Base-by-base conservation (phyloP, 2,113 vertebrate genomes). In the Lampris incognitus region DNA sequence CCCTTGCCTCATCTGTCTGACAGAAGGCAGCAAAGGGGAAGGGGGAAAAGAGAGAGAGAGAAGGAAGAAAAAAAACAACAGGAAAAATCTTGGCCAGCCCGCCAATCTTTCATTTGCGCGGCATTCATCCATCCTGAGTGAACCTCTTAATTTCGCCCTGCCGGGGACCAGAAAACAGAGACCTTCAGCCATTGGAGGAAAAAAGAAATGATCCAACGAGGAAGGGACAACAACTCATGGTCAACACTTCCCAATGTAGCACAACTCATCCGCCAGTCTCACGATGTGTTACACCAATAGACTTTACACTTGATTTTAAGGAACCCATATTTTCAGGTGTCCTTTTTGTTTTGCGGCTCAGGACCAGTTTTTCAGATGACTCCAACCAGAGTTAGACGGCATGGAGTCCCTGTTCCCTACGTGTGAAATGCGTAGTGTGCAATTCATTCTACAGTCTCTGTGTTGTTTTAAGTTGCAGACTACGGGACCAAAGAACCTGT, bases 101-200 rank as follows among this genome's bases (percentile, higher is more conserved):
- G 81, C 91, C 94, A 91, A 94, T 94, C 94, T 88, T 89, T 95
- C 93, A 93, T 92, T 87, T 79, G 57, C 82, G 79, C 69, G 9
- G 83, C 60, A 74, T 87, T 92, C 92, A 93, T 95, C 92, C 90
- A 94, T 95, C 92, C 87, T 79, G 83, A 57, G 78, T 90, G 87
- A 84, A 91, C 87, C 94, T 94, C 94, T 95, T 94, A 92, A 95
- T 95, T 93, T 92, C 91, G 87, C 81, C 85, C 93, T 89, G 92
- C 92, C 87, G 85, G 76, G 69, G 73, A 84, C 81, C 83, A 82
- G 88, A 85, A 92, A 93, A 93, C 93, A 84, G 88, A 94, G 92
- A 93, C 93, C 92, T 95, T 94, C 92, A 93, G 87, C 88, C 83
- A 87, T 79, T 77, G 81, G 86, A 92, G 24, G 24, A 24, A 24